phyloP scores from a whole-genome alignment of 1,140 invertebrate species.

The Physella acuta region DNA sequence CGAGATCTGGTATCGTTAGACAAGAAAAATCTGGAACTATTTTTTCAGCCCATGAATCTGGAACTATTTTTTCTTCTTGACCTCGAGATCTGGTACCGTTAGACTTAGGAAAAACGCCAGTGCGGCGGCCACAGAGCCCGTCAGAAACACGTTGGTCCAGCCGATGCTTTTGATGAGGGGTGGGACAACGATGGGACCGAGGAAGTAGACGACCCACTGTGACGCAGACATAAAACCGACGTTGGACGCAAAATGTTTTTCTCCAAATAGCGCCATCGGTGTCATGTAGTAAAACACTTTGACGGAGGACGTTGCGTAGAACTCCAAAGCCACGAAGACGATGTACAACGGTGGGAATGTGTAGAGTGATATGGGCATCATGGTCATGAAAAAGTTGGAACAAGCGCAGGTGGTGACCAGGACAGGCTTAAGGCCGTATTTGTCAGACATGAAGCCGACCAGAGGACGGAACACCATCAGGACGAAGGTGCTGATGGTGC shows the following conservation, averaged over 20 bases:
- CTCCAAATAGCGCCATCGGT: not conserved
- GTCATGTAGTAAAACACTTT: not conserved
- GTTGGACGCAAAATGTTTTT: not conserved
- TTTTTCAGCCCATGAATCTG: too few species aligned
- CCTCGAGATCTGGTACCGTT: not conserved
- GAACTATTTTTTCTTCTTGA: too few species aligned
- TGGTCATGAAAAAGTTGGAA: not conserved
- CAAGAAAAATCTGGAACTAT: too few species aligned
- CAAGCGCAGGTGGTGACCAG: not conserved
- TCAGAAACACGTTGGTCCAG: not conserved
- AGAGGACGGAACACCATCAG: not conserved
- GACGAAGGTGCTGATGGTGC: conserved; percentile 4
- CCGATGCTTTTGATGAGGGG: not conserved
- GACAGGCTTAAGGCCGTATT: not conserved
- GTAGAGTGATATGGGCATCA: not conserved
- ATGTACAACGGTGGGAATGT: not conserved
- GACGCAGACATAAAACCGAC: not conserved
- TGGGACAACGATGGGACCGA: not conserved
- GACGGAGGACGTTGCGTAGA: not conserved
- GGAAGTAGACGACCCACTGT: not conserved
- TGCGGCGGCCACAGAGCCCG: too few species aligned
- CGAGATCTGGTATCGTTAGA: too few species aligned
- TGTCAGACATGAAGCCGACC: not conserved
- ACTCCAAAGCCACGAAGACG: not conserved
- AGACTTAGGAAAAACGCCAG: not conserved